A percentile compares a stretch with the other conserved stretches of the same genome.
Conservation (phyloP, 1,140 invertebrate genomes). For the Microplitis mediator region DNA sequence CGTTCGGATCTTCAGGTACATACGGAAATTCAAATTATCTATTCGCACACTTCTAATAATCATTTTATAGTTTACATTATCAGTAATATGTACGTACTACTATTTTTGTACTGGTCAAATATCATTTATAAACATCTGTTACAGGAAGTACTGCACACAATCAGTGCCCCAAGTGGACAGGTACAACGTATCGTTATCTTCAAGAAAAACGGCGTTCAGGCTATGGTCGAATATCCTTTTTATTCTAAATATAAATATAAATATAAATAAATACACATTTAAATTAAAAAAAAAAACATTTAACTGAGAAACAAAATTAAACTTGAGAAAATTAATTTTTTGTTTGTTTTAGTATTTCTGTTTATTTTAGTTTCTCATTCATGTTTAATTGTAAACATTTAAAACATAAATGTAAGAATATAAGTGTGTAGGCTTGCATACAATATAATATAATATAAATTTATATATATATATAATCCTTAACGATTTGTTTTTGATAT, state of each 20-base stretch:
- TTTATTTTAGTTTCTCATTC: not conserved
- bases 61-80: too few relatives aligned
- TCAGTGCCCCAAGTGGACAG: slow-evolving; percentile 91
- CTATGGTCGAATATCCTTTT: slow-evolving; percentile 99
- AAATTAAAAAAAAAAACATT: too few relatives aligned
- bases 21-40: too few relatives aligned
- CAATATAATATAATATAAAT: not conserved
- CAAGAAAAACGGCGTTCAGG: slow-evolving; percentile 98
- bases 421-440: not conserved
- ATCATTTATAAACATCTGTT: slow-evolving; percentile 62
- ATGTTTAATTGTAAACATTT: not conserved
- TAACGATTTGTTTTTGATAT: slow-evolving; percentile 61
- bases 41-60: too few relatives aligned
- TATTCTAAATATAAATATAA: slow-evolving; percentile 21
- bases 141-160: slow-evolving; percentile 97
- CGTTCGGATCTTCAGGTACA: too few relatives aligned
- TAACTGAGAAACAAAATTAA: too few relatives aligned
- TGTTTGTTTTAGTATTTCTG: not conserved
- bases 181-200: slow-evolving; percentile 99
- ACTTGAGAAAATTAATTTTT: not conserved
- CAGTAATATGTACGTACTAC: not conserved
- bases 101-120: slow-evolving; percentile 1
- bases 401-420: not conserved
- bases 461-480: slow-evolving; percentile 49
- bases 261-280: not conserved